These are phyloP conservation scores for Protaetia brevitarsis DNA, from an alignment of 1,140 invertebrate genomes.

Conservation along the genomic window DNA sequence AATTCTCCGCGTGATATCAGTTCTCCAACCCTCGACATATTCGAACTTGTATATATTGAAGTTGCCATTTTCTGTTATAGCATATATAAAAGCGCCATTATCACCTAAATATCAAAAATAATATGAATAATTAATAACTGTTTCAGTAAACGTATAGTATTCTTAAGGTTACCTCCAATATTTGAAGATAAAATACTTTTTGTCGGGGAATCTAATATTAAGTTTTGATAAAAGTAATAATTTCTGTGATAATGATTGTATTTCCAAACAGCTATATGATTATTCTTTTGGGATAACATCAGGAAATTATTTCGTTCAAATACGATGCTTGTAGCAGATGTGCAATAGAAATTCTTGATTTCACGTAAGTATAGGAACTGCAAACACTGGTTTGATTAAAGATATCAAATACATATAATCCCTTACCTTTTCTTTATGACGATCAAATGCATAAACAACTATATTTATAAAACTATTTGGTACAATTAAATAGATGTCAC, in stretches of 20 bases:
- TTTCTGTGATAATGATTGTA: constrained; percentile 38
- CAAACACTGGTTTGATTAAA: constrained; percentile 38
- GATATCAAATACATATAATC: not conserved
- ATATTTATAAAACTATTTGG: constrained; percentile 34
- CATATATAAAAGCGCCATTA: constrained; percentile 41
- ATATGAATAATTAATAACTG: not conserved
- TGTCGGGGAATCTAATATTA: constrained; percentile 34
- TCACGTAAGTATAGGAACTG: constrained; percentile 34
- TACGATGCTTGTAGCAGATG: constrained; percentile 37
- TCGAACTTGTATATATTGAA: constrained; percentile 40
- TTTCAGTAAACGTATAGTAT: not conserved
- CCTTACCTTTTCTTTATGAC: constrained; percentile 35
- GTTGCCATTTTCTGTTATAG: constrained; percentile 35
- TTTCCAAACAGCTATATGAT: constrained; percentile 37
- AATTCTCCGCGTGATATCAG: constrained; percentile 36
- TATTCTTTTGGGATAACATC: constrained; percentile 36
- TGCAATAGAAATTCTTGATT: constrained; percentile 28
- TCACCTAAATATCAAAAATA: constrained; percentile 36
- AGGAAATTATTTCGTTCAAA: constrained; percentile 38
- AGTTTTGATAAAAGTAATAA: constrained; percentile 42
- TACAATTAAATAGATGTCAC: constrained; percentile 39
- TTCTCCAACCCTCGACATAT: constrained; percentile 42
- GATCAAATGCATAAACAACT: constrained; percentile 39
- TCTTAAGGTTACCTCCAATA: constrained; percentile 33
- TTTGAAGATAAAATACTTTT: constrained; percentile 39